A percentile compares a stretch with the other conserved stretches of the same genome.
Evolutionary conservation across 2,888 invertebrate genomes (phyloP).

Genomic region (Seira ritae): DNA sequence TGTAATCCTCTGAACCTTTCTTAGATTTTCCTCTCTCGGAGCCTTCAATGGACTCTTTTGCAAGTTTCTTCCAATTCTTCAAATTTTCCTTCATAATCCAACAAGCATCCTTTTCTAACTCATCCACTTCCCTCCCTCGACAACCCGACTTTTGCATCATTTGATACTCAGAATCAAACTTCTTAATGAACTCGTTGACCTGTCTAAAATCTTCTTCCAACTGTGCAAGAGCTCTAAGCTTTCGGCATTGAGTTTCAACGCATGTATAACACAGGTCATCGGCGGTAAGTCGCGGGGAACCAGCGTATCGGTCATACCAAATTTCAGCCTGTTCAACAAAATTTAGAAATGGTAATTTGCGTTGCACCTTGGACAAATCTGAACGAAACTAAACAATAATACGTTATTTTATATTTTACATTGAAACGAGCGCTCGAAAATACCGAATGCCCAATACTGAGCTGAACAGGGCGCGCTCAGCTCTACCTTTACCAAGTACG

Average conservation of each 20-base stretch:
- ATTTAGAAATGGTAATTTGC: too few relatives aligned
- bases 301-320: slow-evolving; percentile 75
- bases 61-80: slow-evolving; percentile 72
- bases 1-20: neutral
- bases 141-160: slow-evolving; percentile 23
- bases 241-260: slow-evolving; percentile 77
- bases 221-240: slow-evolving; percentile 76
- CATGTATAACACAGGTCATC: slow-evolving; percentile 76
- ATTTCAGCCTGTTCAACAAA: slow-evolving; percentile 76
- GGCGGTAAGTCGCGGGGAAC: slow-evolving; percentile 76
- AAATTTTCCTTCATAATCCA: slow-evolving; percentile 74
- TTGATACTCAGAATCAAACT: slow-evolving; percentile 32
- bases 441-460: too few relatives aligned
- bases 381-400: slow-evolving; percentile 26
- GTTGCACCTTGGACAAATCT: too few relatives aligned
- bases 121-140: too few relatives aligned
- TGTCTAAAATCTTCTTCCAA: slow-evolving; percentile 78
- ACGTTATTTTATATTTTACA: neutral
- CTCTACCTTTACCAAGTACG: too few relatives aligned
- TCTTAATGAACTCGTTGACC: slow-evolving; percentile 51
- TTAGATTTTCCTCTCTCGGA: slow-evolving; percentile 36
- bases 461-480: too few relatives aligned
- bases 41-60: slow-evolving; percentile 51
- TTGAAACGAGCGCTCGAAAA: too few relatives aligned
- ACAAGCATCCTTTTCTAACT: too few relatives aligned